Conservation (phyloP, 2,113 vertebrate species). For the Microtus ochrogaster region DNA sequence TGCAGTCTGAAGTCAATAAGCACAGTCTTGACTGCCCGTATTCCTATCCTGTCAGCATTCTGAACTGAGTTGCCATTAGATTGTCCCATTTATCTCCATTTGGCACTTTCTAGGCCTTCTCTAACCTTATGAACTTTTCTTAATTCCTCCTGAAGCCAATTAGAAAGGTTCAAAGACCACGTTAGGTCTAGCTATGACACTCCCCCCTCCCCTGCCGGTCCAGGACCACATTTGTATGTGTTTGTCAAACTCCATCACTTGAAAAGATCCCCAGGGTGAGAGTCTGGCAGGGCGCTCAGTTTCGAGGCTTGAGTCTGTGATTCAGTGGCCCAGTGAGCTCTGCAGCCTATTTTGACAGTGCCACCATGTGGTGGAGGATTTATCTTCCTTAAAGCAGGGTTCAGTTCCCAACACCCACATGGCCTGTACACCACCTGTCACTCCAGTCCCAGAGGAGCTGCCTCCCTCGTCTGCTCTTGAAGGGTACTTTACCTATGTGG, state of each 20-base stretch:
- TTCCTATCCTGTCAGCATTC: background rate
- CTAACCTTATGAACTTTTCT: background rate
- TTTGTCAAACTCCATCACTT: background rate
- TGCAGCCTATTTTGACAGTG: background rate
- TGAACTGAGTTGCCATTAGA: too few species aligned
- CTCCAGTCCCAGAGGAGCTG: background rate
- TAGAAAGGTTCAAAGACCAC: background rate
- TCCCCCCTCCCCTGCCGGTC: rapidly evolving
- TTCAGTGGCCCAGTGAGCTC: background rate
- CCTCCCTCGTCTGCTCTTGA: background rate
- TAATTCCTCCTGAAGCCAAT: background rate
- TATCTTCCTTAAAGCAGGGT: background rate
- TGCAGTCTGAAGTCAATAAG: background rate
- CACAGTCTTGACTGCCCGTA: too few species aligned
- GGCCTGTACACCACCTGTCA: too few species aligned
- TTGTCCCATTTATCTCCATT: background rate
- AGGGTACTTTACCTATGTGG: background rate
- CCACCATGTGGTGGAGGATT: background rate
- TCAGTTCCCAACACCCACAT: background rate
- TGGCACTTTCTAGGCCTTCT: background rate
- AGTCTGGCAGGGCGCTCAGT: background rate
- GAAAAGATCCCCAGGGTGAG: background rate
- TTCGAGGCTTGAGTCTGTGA: background rate
- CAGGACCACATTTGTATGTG: too few species aligned
- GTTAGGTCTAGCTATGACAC: background rate